Conservation (phyloP, 1,140 invertebrate genomes). For the Drosophila littoralis region DNA sequence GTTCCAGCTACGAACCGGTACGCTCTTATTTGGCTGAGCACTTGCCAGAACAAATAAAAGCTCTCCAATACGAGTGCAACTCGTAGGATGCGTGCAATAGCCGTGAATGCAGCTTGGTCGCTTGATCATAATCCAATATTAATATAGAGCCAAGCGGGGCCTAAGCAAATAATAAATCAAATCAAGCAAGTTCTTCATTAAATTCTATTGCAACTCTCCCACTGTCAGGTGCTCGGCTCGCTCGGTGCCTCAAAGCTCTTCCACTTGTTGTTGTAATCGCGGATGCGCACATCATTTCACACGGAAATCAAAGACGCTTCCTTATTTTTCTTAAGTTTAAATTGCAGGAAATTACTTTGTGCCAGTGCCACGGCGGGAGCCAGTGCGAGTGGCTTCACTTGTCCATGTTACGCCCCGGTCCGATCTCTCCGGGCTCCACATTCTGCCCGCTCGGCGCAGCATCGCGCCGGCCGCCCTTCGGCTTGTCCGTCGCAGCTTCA, state of each 20-base stretch:
- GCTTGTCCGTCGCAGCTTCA: constrained; percentile 7
- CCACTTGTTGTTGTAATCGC: constrained; percentile 26
- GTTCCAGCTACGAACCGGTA: no score
- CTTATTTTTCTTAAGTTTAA: constrained; percentile 83
- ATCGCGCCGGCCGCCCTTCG: no score
- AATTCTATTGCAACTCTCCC: constrained; percentile 11
- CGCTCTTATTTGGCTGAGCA: not conserved
- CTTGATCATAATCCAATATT: constrained; percentile 30
- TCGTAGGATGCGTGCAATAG: no score
- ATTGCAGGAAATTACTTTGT: constrained; percentile 82
- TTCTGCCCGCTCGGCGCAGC: no score
- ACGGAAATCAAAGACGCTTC: constrained; percentile 83
- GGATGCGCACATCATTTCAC: constrained; percentile 66
- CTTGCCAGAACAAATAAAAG: no score
- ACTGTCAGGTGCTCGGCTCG: not conserved
- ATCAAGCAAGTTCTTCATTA: constrained; percentile 72
- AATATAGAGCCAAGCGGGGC: not conserved
- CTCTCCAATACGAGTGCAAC: no score
- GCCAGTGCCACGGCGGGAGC: constrained; percentile 18
- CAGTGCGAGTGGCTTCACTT: constrained; percentile 28
- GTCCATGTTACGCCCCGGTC: not conserved
- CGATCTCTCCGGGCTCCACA: not conserved
- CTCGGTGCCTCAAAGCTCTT: no score
- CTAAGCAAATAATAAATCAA: constrained; percentile 70
- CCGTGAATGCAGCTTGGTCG: not conserved